Evolutionary conservation across 64 coral and sea anemone species (phyloP), one percentile per base, ranked within the genome.

Genomic region (Montipora capricornis): DNA sequence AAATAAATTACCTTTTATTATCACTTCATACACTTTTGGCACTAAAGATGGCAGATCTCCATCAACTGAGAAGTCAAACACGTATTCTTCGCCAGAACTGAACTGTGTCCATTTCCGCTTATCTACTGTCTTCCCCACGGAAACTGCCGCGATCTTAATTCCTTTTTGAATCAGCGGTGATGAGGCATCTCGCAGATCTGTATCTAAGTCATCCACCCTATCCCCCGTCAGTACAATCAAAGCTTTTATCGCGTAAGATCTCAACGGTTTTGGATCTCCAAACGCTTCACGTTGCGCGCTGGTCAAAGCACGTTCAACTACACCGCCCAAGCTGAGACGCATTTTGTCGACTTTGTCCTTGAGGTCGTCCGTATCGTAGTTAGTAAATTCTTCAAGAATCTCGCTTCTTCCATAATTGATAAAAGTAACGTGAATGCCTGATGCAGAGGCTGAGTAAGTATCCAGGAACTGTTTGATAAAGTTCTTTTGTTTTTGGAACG

Each of bases 381-480:
- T 98, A 12, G 92, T 88, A 73, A 98, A 98, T 5, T 90, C 83
- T 19, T 80, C 82, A 1, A 77, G 78, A 75, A 95, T 70, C 16
- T 79, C 48, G 2, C 53, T 58, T 2, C 68, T 19, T 3, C 93
- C 89, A 79, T 98, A 98, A 45, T 95, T 91, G 29, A 98, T 92
- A 44, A 98, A 78, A 8, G 80, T 84, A 4, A 98, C 73, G 5
- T 90, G 93, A 8, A 98, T 66, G 4, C 96, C 96, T 60, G 84
- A 77, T 14, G 88, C 62, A 15, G 96, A 98, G 37, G 89, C 88
- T 17, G 93, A 79, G 59, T 98, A 98, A 4, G 82, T 89, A 47
- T 98, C 93, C 19, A 98, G 80, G 51, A 98, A 98, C 7, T 94
- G 83, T 68, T 98, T 95, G 89, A 98, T 89, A 48, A 95, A 98